Percentiles rank a stretch among this genome's conserved stretches.
Conservation (phyloP, 2,888 invertebrate species). For the Rhagonycha fulva region DNA sequence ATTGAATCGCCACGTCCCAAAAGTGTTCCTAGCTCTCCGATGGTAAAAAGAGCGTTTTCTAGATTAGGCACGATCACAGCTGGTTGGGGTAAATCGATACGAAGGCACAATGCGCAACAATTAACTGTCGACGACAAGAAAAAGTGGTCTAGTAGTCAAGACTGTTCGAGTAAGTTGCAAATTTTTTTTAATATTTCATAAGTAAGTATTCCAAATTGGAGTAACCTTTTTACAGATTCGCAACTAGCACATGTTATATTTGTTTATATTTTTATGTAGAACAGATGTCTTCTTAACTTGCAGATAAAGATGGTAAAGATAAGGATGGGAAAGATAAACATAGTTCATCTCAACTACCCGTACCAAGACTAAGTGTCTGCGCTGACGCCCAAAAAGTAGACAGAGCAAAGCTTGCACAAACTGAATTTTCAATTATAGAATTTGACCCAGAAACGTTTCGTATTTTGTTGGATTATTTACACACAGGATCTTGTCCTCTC, state of each 20-base stretch:
- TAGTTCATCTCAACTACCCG: constrained; percentile 73
- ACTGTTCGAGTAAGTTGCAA: constrained; percentile 79
- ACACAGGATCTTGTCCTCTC: constrained; percentile 89
- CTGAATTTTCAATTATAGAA: constrained; percentile 94
- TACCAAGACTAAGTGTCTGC: constrained; percentile 88
- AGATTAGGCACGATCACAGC: constrained; percentile 87
- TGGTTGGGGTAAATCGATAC: constrained; percentile 86
- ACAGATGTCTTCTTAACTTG: constrained; percentile 38
- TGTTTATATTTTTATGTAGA: constrained; percentile 7
- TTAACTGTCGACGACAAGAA: constrained; percentile 89
- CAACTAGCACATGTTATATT: constrained; percentile 21
- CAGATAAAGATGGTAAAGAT: constrained; percentile 81
- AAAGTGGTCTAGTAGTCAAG: constrained; percentile 85
- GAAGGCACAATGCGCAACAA: constrained; percentile 80
- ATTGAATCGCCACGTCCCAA: constrained; percentile 88
- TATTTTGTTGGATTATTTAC: constrained; percentile 87
- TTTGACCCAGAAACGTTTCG: constrained; percentile 94
- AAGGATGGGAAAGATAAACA: constrained; percentile 79
- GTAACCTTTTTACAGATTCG: constrained; percentile 5
- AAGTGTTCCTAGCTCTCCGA: constrained; percentile 91
- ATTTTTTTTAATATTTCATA: background rate
- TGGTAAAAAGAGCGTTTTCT: constrained; percentile 92
- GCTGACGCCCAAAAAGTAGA: constrained; percentile 95
- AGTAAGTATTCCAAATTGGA: background rate
- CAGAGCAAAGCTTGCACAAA: constrained; percentile 87